phyloP scores from a whole-genome alignment of 2,888 invertebrate genomes.

The Netelia virgata region DNA sequence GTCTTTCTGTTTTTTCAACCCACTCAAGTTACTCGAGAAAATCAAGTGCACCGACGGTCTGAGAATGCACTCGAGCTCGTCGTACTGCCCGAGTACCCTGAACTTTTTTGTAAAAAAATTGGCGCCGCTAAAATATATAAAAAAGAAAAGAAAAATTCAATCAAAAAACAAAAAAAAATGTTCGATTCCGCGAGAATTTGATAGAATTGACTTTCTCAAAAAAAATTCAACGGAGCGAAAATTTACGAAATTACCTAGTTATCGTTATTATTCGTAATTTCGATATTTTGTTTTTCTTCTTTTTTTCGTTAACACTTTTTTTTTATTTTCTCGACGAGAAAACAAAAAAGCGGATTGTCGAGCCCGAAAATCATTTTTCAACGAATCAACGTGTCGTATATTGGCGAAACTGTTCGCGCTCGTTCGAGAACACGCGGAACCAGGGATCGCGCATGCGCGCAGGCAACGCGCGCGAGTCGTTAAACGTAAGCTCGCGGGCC shows the following conservation, averaged over 20 bases:
- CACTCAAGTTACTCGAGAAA: constrained; percentile 61
- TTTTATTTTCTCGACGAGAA: too few species aligned
- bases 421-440: too few species aligned
- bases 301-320: too few species aligned
- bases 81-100: constrained; percentile 10
- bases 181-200: not conserved
- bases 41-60: constrained; percentile 71
- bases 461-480: constrained; percentile 12
- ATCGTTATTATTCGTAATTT: not conserved
- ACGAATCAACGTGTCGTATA: too few species aligned
- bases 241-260: not conserved
- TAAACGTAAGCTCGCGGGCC: constrained; percentile 35
- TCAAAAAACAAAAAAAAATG: not conserved
- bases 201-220: not conserved
- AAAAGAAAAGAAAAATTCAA: not conserved
- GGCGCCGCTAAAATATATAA: constrained; percentile 18
- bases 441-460: not conserved
- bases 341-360: too few species aligned
- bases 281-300: too few species aligned
- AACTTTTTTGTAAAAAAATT: constrained; percentile 48
- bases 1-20: constrained; percentile 1
- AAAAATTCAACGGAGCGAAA: not conserved
- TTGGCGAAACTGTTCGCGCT: too few species aligned
- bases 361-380: too few species aligned
- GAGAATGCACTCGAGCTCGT: constrained; percentile 66